Evolutionary conservation across 2,888 invertebrate species (phyloP), one percentile per base, ranked within the genome.

Genomic region (Endotricha flammealis): DNA sequence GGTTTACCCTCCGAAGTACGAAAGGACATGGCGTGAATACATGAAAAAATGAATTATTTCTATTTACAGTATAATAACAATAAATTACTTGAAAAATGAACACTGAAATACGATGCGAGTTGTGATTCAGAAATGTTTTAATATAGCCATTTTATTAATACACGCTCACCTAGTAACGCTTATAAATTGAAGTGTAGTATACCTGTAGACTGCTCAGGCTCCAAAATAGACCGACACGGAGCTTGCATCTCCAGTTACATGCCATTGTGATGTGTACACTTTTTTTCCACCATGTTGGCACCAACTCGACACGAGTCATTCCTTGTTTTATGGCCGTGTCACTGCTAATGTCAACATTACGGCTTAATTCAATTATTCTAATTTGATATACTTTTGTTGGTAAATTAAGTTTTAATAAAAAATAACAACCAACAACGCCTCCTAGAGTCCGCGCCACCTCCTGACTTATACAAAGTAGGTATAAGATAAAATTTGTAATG

Each of bases 81-180:
- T n/a, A n/a, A n/a, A n/a, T n/a, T n/a, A n/a, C n/a, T n/a, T n/a
- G 40, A 36, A 38, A 29, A 30, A 37, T 28, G 32, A 40, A 17
- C 13, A 42, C 41, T 69, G 77, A 71, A 76, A 77, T 57, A 58
- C 47, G 76, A 76, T 69, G 66, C 77, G 58, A 62, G 53, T 51
- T 52, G 48, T 57, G 65, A 65, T 61, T 62, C 46, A 53, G 50
- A 57, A 62, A 57, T 60, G 43, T 65, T 68, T 68, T 67, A 71
- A 75, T 75, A 74, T 72, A 75, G 68, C 57, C 45, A 48, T 61
- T 58, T 61, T 77, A 76, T 71, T 75, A 75, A 75, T 76, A 77
- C 63, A 25, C 69, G 38, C 70, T 61, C 70, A 72, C 75, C 64
- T 72, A 68, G 67, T 57, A 58, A 66, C 72, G 50, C 58, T 56